Base-by-base conservation (phyloP, 2,113 vertebrate species). In the Notothenia rossii region DNA sequence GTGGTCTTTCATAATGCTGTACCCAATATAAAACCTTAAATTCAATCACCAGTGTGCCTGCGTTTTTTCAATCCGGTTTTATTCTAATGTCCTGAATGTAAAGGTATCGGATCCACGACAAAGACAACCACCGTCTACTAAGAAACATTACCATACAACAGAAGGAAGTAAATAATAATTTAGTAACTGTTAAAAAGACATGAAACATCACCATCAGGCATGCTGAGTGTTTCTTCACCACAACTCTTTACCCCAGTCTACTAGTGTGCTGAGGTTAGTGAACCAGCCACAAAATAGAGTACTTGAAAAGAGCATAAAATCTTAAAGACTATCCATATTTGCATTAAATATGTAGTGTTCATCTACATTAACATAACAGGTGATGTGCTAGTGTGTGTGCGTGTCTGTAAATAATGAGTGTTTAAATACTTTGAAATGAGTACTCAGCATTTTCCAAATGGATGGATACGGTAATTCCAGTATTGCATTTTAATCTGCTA, bases 271-370 rank as follows among this genome's bases (percentile, higher is more conserved):
- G 51, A 36, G 40, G 46, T 36, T 48, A 1, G n/a, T 18, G 33
- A 12, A n/a, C 43, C 11, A 56, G 36, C 20, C 48, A 49, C 29
- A 61, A 25, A n/a, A 63, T 49, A 49, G 10, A 49, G 17, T 53
- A n/a, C 46, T 54, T 48, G 43, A 72, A 18, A 76, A 12, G 22
- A 55, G 25, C 2, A 43, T 51, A 1, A 56, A n/a, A 62, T 60
- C 76, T 65, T 77, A 15, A 72, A 40, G 2, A 22, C 10, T 50
- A 8, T 18, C 14, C 7, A 58, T 18, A 68, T 45, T 72, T 75
- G 36, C 29, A 63, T 69, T 58, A 68, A 86, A 83, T 72, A 72
- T 56, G n/a, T 18, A 69, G 18, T 10, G 4, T 10, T 61, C 17
- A 43, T 74, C 29, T 60, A 49, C 18, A 46, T 36, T 33, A 49